Conservation (phyloP, 2,888 invertebrate species). For the Plemyria rubiginata region DNA sequence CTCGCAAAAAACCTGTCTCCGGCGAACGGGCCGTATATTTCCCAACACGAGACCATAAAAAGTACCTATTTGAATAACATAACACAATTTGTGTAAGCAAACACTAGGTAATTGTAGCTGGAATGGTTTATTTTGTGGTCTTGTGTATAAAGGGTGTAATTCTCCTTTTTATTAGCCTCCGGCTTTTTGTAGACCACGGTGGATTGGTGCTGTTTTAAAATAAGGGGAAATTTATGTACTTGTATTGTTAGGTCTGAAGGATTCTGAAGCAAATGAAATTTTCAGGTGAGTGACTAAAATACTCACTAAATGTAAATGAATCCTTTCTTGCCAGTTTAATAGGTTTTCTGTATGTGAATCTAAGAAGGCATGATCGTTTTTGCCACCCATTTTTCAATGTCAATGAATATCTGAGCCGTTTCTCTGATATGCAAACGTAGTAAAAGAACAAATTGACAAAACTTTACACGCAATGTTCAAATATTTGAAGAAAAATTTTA, state of each 20-base stretch:
- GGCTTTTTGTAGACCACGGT: neutral
- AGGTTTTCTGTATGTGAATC: no score
- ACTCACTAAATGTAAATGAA: no score
- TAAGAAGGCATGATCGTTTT: no score
- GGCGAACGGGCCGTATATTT: constrained; percentile 21
- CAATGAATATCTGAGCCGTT: no score
- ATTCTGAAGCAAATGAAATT: no score
- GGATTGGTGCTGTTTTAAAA: neutral
- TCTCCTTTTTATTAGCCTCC: constrained; percentile 18
- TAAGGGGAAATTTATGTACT: neutral
- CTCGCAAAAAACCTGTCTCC: constrained; percentile 22
- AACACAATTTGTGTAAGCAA: constrained; percentile 38
- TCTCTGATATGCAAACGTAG: no score
- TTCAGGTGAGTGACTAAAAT: no score
- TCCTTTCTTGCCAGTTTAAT: no score
- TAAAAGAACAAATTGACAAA: no score
- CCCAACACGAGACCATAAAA: constrained; percentile 32
- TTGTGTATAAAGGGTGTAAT: constrained; percentile 21
- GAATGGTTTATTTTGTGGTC: constrained; percentile 34
- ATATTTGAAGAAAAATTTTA: neutral
- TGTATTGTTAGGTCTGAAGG: no score
- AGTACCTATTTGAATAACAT: constrained; percentile 40
- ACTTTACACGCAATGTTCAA: no score
- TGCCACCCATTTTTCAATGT: no score
- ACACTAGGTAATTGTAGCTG: constrained; percentile 36